Base-by-base conservation (phyloP, 2,797 vertebrate species). In the Lagocephalus sceleratus region DNA sequence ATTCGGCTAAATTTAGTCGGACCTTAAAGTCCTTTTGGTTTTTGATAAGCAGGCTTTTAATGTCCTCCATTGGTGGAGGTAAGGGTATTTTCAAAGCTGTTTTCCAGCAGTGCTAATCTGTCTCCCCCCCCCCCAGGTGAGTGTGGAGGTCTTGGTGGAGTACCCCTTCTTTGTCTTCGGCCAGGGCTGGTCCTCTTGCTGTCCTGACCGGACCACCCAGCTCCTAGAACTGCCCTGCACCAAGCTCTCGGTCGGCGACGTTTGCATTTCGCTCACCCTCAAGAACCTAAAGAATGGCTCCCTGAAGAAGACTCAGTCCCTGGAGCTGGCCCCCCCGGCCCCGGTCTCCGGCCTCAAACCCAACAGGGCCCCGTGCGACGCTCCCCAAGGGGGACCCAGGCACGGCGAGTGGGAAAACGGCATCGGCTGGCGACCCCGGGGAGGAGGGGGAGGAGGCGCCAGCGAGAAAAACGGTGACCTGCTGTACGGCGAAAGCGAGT, bases 141-240 rank as follows among this genome's bases (percentile, higher is more conserved):
- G 94, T 61, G 95, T 99, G 76, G 96, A 99, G 83, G 97, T 99
- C 60, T 88, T 97, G 89, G 89, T 94, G 81, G 97, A 99, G 89
- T 98, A 99, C 66, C 97, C 97, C 62, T 99, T 99, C 92, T 99
- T 99, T 76, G 97, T 99, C 83, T 99, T 99, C 62, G 97, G 97
- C 85, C 95, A 99, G 88, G 97, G 97, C 82, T 99, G 97, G 97
- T 99, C 97, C 21, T 99, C 97, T 20, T 99, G 97, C 88, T 97
- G 94, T 74, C 97, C 97, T 0, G 96, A 99, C 77, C 92, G 95
- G 87, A 99, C 96, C 87, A 97, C 92, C 72, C 96, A 96, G 84
- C 92, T 98, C 60, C 92, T 99, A 79, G 95, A 98, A 85, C 91
- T 99, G 89, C 95, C 96, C 15, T 99, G 97, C 86, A 92, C 94